Conservation (phyloP, 2,888 invertebrate species). For the Phalangium opilio region DNA sequence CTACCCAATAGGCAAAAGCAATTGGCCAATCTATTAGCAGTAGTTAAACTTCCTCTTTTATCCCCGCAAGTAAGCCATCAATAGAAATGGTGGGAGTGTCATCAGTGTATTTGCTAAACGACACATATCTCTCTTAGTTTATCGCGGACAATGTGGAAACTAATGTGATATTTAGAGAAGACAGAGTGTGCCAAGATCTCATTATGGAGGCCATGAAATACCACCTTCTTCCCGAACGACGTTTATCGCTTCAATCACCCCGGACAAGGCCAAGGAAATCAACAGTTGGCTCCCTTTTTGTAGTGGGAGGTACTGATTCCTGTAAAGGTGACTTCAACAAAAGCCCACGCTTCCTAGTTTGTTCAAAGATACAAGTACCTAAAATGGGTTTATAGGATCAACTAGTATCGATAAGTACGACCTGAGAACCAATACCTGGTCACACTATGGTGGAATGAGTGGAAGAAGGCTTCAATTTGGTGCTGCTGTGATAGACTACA, state of each 20-base stretch:
- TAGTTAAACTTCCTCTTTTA: constrained; percentile 68
- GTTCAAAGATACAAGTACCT: no score
- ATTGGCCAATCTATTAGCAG: constrained; percentile 52
- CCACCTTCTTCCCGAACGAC: constrained; percentile 73
- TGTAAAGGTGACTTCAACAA: constrained; percentile 64
- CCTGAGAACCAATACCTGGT: constrained; percentile 62
- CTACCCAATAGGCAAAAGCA: constrained; percentile 46
- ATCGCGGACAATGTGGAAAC: constrained; percentile 73
- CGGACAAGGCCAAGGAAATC: constrained; percentile 79
- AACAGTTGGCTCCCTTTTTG: constrained; percentile 69
- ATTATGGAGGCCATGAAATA: constrained; percentile 89
- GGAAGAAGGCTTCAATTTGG: constrained; percentile 61
- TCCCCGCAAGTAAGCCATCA: constrained; percentile 66
- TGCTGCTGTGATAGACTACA: constrained; percentile 29
- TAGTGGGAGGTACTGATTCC: constrained; percentile 84
- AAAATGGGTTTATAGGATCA: constrained; percentile 46
- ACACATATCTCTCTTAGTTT: constrained; percentile 40
- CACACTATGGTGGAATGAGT: constrained; percentile 56
- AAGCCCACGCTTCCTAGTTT: no score
- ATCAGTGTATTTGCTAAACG: not conserved
- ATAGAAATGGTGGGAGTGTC: no score
- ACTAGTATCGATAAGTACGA: constrained; percentile 82
- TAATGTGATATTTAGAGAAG: constrained; percentile 42
- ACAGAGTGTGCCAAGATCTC: constrained; percentile 60
- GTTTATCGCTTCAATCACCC: constrained; percentile 53